Percentiles rank a stretch among this genome's conserved stretches.
Evolutionary conservation across 2,797 vertebrate genomes (phyloP).

Genomic region (Poliocrania exsul): DNA sequence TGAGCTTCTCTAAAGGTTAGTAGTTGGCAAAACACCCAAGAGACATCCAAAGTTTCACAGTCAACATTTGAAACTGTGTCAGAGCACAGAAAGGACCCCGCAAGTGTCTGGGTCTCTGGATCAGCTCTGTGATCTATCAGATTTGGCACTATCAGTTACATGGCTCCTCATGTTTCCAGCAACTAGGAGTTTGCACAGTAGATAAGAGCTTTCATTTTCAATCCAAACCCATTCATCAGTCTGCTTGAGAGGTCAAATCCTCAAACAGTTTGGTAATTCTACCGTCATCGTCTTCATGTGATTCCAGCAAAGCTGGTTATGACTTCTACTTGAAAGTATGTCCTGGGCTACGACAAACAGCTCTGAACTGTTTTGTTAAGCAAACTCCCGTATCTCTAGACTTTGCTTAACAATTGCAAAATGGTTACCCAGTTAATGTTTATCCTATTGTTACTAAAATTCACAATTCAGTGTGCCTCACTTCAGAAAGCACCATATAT

Average conservation of each 20-base stretch:
- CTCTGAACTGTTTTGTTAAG: constrained; percentile 10
- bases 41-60: not conserved
- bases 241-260: constrained; percentile 24
- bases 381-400: constrained; percentile 22
- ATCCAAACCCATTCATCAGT: not conserved
- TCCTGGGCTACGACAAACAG: not conserved
- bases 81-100: not conserved
- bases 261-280: constrained; percentile 19
- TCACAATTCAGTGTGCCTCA: not conserved
- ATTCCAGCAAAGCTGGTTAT: not conserved
- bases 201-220: not conserved
- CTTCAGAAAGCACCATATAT: not conserved
- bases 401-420: constrained; percentile 62
- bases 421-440: constrained; percentile 50
- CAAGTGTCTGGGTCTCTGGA: not conserved
- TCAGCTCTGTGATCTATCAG: not conserved
- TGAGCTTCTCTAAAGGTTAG: not conserved
- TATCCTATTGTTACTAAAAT: constrained; percentile 34
- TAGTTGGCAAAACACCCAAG: not conserved
- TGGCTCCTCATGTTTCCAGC: not conserved
- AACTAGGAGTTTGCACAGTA: not conserved
- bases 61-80: not conserved
- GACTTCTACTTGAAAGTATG: constrained; percentile 5
- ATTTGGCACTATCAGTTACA: not conserved
- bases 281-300: not conserved